Conservation (phyloP, 2,113 vertebrate genomes). For the Heterotis niloticus region DNA sequence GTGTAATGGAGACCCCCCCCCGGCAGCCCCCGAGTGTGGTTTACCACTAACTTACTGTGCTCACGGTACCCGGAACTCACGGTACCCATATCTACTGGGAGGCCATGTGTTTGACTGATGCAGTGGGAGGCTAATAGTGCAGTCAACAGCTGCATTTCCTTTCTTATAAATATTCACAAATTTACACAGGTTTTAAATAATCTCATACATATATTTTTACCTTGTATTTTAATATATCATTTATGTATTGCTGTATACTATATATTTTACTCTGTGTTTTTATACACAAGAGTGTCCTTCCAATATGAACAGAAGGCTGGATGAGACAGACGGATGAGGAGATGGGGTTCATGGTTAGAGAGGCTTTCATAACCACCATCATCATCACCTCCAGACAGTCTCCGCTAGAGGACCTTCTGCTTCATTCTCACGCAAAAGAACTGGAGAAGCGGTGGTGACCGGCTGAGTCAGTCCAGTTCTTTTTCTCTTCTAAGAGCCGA, state of each 20-base stretch:
- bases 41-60: conserved; percentile 43
- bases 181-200: no score
- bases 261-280: no score
- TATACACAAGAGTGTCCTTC: no score
- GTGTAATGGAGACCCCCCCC: no score
- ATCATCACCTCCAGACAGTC: neutral
- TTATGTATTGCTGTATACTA: no score
- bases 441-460: conserved; percentile 29
- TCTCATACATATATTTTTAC: no score
- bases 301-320: no score
- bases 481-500: conserved; percentile 45
- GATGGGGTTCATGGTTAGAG: neutral
- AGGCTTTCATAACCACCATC: neutral
- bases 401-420: conserved; percentile 2
- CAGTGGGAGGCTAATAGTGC: neutral
- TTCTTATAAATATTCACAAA: no score
- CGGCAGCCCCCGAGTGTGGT: no score
- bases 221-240: no score
- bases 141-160: no score
- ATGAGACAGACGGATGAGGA: conserved; percentile 8
- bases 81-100: conserved; percentile 31
- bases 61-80: conserved; percentile 37
- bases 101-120: conserved; percentile 33
- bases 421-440: conserved; percentile 40
- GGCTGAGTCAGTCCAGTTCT: conserved; percentile 26